Conservation (phyloP, 2,113 vertebrate genomes). For the Pomatorhinus ruficollis region DNA sequence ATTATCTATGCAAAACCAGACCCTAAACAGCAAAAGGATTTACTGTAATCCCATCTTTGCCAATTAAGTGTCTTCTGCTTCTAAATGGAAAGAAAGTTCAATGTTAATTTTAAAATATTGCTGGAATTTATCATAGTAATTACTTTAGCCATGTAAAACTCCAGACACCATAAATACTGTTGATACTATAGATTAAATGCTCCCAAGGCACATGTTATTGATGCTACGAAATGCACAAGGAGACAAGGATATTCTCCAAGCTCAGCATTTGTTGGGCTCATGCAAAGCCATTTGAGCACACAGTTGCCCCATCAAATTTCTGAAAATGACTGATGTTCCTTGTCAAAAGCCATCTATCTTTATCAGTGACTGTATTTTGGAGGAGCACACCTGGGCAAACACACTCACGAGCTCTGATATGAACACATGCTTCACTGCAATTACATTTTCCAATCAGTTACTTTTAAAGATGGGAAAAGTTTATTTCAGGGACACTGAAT, state of each 20-base stretch:
- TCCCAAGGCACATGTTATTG: conserved; percentile 30
- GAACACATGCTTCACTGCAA: neutral
- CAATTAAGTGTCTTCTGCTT: conserved; percentile 39
- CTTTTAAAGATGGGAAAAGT: neutral
- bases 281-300: neutral
- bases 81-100: conserved; percentile 31
- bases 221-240: neutral
- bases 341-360: conserved; percentile 16
- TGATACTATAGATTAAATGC: conserved; percentile 52
- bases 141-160: conserved; percentile 55
- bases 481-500: neutral
- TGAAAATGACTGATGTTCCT: conserved; percentile 10
- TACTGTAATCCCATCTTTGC: conserved; percentile 18
- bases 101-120: conserved; percentile 63
- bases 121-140: conserved; percentile 63
- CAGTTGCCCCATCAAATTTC: neutral
- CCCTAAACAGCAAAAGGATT: neutral
- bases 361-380: neutral
- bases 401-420: neutral
- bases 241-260: conserved; percentile 15
- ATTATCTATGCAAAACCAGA: neutral
- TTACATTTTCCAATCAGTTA: neutral
- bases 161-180: conserved; percentile 35
- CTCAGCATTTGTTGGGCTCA: conserved; percentile 4
- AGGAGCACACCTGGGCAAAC: neutral